Conservation (phyloP, 1,140 invertebrate genomes). For the Caenorhabditis briggsae region DNA sequence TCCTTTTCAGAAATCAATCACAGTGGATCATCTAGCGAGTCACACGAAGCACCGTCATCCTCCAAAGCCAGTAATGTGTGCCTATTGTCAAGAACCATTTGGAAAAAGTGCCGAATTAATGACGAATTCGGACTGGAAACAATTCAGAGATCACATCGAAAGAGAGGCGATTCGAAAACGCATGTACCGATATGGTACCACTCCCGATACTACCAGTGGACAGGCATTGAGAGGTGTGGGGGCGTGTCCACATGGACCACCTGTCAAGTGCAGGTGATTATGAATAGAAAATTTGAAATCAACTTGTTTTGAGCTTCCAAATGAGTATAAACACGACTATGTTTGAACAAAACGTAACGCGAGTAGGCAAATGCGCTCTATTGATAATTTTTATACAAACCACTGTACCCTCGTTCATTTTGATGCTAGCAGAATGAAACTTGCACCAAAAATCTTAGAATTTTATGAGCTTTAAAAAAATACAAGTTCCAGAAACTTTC, state of each 20-base stretch:
- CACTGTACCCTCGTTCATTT: no score
- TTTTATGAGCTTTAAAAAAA: background rate
- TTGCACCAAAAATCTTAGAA: background rate
- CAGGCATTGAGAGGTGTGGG: conserved; percentile 11
- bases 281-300: background rate
- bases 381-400: no score
- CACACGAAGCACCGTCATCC: background rate
- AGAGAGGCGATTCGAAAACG: conserved; percentile 25
- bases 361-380: no score
- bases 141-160: conserved; percentile 6
- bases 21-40: background rate
- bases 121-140: conserved; percentile 13
- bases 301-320: background rate
- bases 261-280: conserved; percentile 43
- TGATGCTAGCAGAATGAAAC: no score
- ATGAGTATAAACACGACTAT: background rate
- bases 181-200: conserved; percentile 7
- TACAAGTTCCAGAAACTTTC: conserved; percentile 15
- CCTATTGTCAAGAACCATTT: conserved; percentile 18
- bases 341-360: no score
- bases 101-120: conserved; percentile 36
- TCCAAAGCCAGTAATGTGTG: conserved; percentile 28
- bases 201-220: background rate
- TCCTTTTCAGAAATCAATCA: conserved; percentile 14
- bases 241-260: conserved; percentile 42